Conservation (phyloP, 2,113 vertebrate species). For the Piaya cayana region DNA sequence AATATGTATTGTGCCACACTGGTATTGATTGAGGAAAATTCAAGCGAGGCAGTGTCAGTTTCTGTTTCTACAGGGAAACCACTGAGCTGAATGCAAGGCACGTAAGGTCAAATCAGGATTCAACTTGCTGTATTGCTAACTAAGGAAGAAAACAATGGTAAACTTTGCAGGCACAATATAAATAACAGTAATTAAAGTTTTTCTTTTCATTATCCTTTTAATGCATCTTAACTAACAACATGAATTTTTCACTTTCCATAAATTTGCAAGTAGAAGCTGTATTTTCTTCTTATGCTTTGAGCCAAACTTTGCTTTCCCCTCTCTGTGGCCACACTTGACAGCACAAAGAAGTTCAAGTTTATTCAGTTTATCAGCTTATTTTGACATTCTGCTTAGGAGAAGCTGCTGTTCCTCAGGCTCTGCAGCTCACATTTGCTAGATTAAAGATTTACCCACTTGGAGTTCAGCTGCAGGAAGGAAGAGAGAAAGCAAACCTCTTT, state of each 20-base stretch:
- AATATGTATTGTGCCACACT: slow-evolving; percentile 79
- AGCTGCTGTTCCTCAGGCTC: not conserved
- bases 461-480: not conserved
- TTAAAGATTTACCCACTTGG: not conserved
- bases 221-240: not conserved
- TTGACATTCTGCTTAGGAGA: not conserved
- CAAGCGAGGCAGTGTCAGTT: slow-evolving; percentile 67
- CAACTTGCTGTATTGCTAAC: not conserved
- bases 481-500: not conserved
- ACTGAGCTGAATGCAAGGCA: slow-evolving; percentile 77
- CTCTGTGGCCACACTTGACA: not conserved
- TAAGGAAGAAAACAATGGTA: not conserved
- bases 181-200: not conserved
- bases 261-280: not conserved
- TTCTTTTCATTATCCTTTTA: not conserved
- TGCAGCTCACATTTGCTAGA: not conserved
- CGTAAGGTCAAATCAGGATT: slow-evolving; percentile 80
- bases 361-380: not conserved
- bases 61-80: slow-evolving; percentile 80
- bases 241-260: not conserved
- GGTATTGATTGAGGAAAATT: slow-evolving; percentile 79
- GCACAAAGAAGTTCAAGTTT: not conserved
- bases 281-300: not conserved
- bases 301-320: not conserved
- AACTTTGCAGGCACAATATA: not conserved